Conservation (phyloP, 2,888 invertebrate species). For the Lasiommata megera region DNA sequence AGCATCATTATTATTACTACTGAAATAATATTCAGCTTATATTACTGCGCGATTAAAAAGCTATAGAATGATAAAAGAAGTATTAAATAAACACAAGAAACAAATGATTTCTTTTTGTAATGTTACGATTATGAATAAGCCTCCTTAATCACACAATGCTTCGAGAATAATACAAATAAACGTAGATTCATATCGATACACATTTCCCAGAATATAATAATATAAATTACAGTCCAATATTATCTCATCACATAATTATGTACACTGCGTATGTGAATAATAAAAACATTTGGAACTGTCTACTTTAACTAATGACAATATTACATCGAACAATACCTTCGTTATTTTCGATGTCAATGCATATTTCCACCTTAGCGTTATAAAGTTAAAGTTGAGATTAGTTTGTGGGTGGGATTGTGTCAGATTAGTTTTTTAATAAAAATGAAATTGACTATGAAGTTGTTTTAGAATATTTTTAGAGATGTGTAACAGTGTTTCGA, state of each 20-base stretch:
- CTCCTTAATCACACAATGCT: background rate
- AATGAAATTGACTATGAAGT: constrained; percentile 52
- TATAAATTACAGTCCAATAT: constrained; percentile 24
- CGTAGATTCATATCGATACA: background rate
- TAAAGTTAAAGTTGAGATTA: constrained; percentile 33
- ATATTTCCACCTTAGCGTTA: constrained; percentile 25
- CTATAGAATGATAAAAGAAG: too few species aligned
- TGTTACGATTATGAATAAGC: too few species aligned
- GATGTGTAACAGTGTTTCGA: constrained; percentile 60
- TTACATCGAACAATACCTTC: constrained; percentile 58
- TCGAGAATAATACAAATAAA: background rate
- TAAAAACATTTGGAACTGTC: constrained; percentile 68
- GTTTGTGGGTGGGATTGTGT: background rate
- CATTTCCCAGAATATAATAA: constrained; percentile 12
- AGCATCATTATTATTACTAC: too few species aligned
- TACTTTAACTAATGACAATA: constrained; percentile 65
- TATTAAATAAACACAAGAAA: too few species aligned
- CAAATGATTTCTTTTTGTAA: too few species aligned
- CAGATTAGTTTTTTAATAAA: constrained; percentile 26
- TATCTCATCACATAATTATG: constrained; percentile 35
- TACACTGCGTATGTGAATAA: constrained; percentile 52
- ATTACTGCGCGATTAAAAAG: too few species aligned
- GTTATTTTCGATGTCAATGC: constrained; percentile 22
- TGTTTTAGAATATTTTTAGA: constrained; percentile 48
- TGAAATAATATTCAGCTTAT: too few species aligned